Conservation (phyloP, 2,888 invertebrate genomes). For the Gymnoscelis rufifasciata region DNA sequence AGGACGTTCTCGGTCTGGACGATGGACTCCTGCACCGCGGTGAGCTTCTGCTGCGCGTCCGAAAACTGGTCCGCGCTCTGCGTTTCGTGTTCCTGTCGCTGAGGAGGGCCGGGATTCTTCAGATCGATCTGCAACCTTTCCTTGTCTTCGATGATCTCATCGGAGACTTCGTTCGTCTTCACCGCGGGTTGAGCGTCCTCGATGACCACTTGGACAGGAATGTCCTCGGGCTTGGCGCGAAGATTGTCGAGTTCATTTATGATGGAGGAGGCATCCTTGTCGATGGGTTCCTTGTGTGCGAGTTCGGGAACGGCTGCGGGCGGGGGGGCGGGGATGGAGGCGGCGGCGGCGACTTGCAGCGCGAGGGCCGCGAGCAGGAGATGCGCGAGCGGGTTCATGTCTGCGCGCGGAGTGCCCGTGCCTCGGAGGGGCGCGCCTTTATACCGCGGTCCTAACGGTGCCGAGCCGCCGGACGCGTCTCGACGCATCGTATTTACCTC, state of each 20-base stretch:
- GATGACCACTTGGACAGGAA: conserved; percentile 58
- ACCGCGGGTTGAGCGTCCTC: conserved; percentile 39
- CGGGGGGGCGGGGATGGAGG: conserved; percentile 44
- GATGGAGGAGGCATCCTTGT: conserved; percentile 4
- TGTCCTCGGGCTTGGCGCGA: conserved; percentile 36
- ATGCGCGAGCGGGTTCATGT: conserved; percentile 63
- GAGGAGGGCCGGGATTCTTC: conserved; percentile 60
- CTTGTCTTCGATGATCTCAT: conserved; percentile 37
- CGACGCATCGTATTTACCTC: conserved; percentile 46
- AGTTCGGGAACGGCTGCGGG: conserved; percentile 47
- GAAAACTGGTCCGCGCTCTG: conserved; percentile 57
- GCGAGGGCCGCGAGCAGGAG: conserved; percentile 49
- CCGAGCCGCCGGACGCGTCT: conserved; percentile 19
- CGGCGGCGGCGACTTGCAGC: conserved; percentile 53
- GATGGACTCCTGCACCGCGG: conserved; percentile 47
- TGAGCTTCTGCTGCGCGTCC: conserved; percentile 40
- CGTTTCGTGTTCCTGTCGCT: conserved; percentile 65
- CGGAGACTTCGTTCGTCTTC: conserved; percentile 33
- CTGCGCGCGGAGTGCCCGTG: conserved; percentile 36
- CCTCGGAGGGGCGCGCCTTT: conserved; percentile 41
- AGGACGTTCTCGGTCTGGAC: conserved; percentile 43
- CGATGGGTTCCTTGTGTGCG: conserved; percentile 32
- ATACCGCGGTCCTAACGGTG: conserved; percentile 68
- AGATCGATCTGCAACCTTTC: conserved; percentile 53
- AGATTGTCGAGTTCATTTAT: conserved; percentile 37